Evolutionary conservation across 2,797 vertebrate species (phyloP), one percentile per base, ranked within the genome.

Genomic region (Lemur catta): DNA sequence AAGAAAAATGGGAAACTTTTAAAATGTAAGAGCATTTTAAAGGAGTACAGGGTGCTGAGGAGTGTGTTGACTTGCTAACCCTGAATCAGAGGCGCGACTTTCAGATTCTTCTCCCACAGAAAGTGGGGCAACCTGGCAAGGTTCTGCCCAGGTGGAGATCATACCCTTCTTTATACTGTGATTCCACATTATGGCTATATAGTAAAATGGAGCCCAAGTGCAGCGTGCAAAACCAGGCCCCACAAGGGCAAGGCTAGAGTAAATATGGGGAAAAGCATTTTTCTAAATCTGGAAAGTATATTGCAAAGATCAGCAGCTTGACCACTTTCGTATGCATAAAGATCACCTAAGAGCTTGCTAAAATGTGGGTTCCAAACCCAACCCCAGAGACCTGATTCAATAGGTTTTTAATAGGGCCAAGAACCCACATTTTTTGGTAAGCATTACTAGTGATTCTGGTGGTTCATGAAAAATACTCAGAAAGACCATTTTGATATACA

Each of bases 1-100:
- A 92, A 97, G 94, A 97, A 98, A 94, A 98, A 97, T 89, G 67
- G 87, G 79, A 95, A 86, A 80, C 69, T 69, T 97, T 97, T 97
- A 69, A 84, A 86, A 71, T 92, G 94, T 97, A 76, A 84, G 96
- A 94, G 81, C 26, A 85, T 94, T 98, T 97, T 63, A 94, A 96
- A 87, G 52, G 41, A 94, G 89, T 57, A 71, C 7, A 38, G 5
- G 48, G 26, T 61, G 50, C 43, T 84, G 72, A 96, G 95, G 88
- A 57, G 55, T 80, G 76, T 28, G 11, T 30, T 35, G 76, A 59
- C 65, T 75, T 93, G 61, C 38, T 38, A 22, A 22, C 26, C 12
- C 26, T 35, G 22, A 57, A n/a, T 50, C 14, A 20, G 15, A 87
- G 41, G 52, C 14, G 46, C 1, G 24, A 33, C 5, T 35, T 88